A percentile compares a stretch with the other conserved stretches of the same genome.
These are phyloP conservation scores for Prinia subflava DNA, from an alignment of 2,113 vertebrate genomes.

Conservation along the genomic window DNA sequence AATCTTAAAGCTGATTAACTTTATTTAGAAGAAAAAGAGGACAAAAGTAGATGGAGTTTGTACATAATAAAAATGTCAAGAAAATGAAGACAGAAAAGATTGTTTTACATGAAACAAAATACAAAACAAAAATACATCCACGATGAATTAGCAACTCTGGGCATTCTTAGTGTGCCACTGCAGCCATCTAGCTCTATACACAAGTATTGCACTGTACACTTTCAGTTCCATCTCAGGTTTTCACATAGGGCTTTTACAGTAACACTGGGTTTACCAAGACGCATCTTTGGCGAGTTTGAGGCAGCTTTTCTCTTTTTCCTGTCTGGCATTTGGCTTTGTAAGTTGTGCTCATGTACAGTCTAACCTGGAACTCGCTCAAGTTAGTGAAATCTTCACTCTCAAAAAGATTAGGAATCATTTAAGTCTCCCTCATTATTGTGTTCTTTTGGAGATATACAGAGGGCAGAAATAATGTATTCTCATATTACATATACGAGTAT, in stretches of 20 bases:
- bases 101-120: neutral
- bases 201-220: neutral
- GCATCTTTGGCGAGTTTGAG: neutral
- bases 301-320: neutral
- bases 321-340: neutral
- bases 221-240: neutral
- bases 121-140: neutral
- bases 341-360: neutral
- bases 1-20: neutral
- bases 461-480: neutral
- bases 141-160: neutral
- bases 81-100: neutral
- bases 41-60: neutral
- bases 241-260: neutral
- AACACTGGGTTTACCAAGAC: neutral
- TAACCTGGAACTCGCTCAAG: neutral
- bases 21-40: neutral
- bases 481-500: neutral
- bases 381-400: neutral
- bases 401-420: neutral
- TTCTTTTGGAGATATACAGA: neutral
- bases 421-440: neutral
- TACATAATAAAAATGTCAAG: slow-evolving; percentile 19
- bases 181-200: slow-evolving; percentile 50
- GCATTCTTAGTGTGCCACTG: neutral